Evolutionary conservation across 2,888 invertebrate genomes (phyloP).

Genomic region (Disparrhopalites patrizii): DNA sequence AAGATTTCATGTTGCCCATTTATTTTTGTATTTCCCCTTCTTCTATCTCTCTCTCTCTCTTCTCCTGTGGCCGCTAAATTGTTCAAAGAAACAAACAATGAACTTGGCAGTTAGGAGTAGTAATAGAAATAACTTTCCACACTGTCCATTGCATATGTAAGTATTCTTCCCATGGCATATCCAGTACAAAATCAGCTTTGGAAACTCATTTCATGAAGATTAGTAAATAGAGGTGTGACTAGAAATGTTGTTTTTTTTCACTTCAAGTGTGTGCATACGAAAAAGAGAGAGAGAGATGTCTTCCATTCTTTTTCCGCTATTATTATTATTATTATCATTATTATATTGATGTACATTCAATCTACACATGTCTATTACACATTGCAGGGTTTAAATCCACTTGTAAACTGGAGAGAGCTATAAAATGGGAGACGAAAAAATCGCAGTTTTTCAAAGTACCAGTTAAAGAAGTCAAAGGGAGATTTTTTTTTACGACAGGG

Average conservation of each 20-base stretch:
- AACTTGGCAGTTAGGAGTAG: too few species aligned
- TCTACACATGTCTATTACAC: too few species aligned
- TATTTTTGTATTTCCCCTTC: neutral
- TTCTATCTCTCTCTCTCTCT: too few species aligned
- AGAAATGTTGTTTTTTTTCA: conserved; percentile 16
- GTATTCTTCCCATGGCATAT: neutral
- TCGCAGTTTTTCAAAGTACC: too few species aligned
- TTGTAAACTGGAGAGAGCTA: conserved; percentile 2
- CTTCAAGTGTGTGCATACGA: neutral
- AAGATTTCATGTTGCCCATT: conserved; percentile 3
- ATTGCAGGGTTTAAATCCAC: neutral
- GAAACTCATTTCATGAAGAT: conserved; percentile 3
- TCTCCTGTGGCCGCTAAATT: too few species aligned
- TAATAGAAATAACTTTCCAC: too few species aligned
- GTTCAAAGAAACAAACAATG: conserved; percentile 1
- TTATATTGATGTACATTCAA: neutral
- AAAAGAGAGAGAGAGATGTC: conserved; percentile 3
- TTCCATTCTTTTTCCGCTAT: conserved; percentile 7
- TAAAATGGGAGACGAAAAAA: too few species aligned
- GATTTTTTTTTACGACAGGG: conserved; percentile 9
- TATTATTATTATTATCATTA: too few species aligned
- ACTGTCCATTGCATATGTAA: too few species aligned
- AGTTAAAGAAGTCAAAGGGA: too few species aligned
- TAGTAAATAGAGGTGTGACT: conserved; percentile 25
- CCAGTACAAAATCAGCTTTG: neutral